Percentiles rank a stretch among this genome's conserved stretches.
Evolutionary conservation across 1,140 invertebrate species (phyloP).

Genomic region (Drosophila sproati): DNA sequence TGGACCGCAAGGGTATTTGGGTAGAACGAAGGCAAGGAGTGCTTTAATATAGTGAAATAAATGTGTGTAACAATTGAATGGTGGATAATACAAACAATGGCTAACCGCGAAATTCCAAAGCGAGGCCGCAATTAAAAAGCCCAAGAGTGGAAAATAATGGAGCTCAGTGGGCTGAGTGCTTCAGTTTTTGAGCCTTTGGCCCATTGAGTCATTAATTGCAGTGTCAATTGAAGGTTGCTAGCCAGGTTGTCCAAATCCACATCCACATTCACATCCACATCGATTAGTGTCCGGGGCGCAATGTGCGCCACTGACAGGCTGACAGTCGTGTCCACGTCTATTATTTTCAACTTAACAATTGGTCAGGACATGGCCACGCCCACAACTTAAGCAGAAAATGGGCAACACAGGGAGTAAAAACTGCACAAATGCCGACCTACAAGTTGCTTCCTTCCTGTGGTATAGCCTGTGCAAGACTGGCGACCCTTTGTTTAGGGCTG

Average conservation of each 20-base stretch:
- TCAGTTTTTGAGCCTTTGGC: slow-evolving; percentile 30
- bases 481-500: slow-evolving; percentile 35
- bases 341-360: slow-evolving; percentile 83
- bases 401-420: slow-evolving; percentile 65
- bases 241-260: slow-evolving; percentile 59
- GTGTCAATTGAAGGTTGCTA: slow-evolving; percentile 26
- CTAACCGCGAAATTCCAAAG: slow-evolving; percentile 58
- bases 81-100: slow-evolving; percentile 57
- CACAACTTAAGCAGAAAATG: slow-evolving; percentile 39
- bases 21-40: slow-evolving; percentile 23
- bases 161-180: slow-evolving; percentile 10
- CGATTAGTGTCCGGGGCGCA: slow-evolving; percentile 70
- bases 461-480: slow-evolving; percentile 21
- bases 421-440: slow-evolving; percentile 79
- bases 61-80: slow-evolving; percentile 9
- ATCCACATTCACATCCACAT: slow-evolving; percentile 57
- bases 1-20: slow-evolving; percentile 42
- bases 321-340: slow-evolving; percentile 78
- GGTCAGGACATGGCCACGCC: slow-evolving; percentile 56
- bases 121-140: slow-evolving; percentile 69
- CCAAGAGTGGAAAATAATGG: slow-evolving; percentile 52
- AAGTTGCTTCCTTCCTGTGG: slow-evolving; percentile 73
- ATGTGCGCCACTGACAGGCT: slow-evolving; percentile 67
- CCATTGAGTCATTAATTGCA: slow-evolving; percentile 75
- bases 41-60: background rate